These are phyloP conservation scores for Drosophila pandora DNA, from an alignment of 1,140 invertebrate genomes.

Conservation along the genomic window DNA sequence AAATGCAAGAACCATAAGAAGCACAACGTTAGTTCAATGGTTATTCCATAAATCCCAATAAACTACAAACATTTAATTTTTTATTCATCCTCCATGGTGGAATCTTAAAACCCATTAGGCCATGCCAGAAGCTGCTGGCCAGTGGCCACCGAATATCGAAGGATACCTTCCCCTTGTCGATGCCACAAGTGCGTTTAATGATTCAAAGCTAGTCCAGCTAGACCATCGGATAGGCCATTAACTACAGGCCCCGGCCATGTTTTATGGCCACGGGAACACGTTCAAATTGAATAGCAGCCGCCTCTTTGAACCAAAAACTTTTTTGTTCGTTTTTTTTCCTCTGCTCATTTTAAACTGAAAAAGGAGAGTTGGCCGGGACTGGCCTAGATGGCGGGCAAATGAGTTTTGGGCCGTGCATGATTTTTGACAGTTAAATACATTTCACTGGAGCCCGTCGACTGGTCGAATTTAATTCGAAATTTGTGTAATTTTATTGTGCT, in stretches of 20 bases:
- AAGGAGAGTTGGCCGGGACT: not conserved
- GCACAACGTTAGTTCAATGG: not conserved
- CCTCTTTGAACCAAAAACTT: constrained; percentile 36
- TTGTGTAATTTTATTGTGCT: constrained; percentile 55
- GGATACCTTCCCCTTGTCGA: constrained; percentile 12
- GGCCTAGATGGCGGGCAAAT: constrained; percentile 15
- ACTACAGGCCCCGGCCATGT: constrained; percentile 70
- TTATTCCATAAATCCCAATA: constrained; percentile 16
- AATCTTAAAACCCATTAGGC: constrained; percentile 39
- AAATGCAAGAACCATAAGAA: not conserved
- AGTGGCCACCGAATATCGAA: constrained; percentile 16
- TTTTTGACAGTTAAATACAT: constrained; percentile 62
- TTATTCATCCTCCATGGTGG: constrained; percentile 10
- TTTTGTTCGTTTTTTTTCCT: constrained; percentile 5
- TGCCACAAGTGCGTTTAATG: constrained; percentile 76
- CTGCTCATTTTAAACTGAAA: constrained; percentile 44
- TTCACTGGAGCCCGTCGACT: constrained; percentile 16
- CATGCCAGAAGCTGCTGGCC: constrained; percentile 15
- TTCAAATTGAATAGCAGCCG: constrained; percentile 44
- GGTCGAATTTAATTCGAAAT: constrained; percentile 59
- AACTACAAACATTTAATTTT: constrained; percentile 30
- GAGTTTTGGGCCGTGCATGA: constrained; percentile 31
- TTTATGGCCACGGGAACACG: constrained; percentile 72
- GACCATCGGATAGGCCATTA: constrained; percentile 65
- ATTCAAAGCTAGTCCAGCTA: constrained; percentile 59